Base-by-base conservation (phyloP, 2,113 vertebrate species). In the Sarotherodon lohbergeri region DNA sequence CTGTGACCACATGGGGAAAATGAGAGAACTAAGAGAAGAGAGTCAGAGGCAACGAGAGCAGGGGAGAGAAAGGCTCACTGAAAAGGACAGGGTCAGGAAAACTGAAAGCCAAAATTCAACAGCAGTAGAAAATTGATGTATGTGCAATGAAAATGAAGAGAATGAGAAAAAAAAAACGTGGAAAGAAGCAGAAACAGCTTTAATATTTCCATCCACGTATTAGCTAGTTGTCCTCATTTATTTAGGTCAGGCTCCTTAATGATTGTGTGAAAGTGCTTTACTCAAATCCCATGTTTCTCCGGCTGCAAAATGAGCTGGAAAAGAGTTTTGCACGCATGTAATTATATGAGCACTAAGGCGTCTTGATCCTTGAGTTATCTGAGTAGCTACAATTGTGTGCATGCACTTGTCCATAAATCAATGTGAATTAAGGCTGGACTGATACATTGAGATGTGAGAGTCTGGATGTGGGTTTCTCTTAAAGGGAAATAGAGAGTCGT, bases 181-280 rank as follows among this genome's bases (percentile, higher is more conserved):
- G 29, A 87, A 85, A 12, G 46, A 16, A 27, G 68, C 59, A 78
- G 83, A 90, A 89, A 81, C 41, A 32, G 81, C 82, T 50, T 80
- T 29, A 56, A 82, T 46, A 56, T 90, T 27, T 46, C 85, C 46
- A 22, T 87, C 34, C 81, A 79, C 4, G 4, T 86, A 73, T 89
- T 50, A 90, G 81, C 84, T 56, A 54, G 88, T 84, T 82, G 90
- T 93, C 89, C 90, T 94, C 81, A 34, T 87, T 93, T 86, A 92
- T 93, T 92, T 88, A 84, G 89, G 91, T 92, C 92, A 91, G 84
- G 85, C 82, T 91, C 68, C 63, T 91, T 91, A 90, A 91, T 81
- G 87, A 93, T 85, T 88, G 81, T 93, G 90, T 90, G 85, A 91
- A 92, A 91, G 81, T 80, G 79, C 71, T 92, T 90, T 48, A 46